A percentile compares a stretch with the other conserved stretches of the same genome.
Conservation (phyloP, 2,113 vertebrate genomes). For the Eublepharis macularius region DNA sequence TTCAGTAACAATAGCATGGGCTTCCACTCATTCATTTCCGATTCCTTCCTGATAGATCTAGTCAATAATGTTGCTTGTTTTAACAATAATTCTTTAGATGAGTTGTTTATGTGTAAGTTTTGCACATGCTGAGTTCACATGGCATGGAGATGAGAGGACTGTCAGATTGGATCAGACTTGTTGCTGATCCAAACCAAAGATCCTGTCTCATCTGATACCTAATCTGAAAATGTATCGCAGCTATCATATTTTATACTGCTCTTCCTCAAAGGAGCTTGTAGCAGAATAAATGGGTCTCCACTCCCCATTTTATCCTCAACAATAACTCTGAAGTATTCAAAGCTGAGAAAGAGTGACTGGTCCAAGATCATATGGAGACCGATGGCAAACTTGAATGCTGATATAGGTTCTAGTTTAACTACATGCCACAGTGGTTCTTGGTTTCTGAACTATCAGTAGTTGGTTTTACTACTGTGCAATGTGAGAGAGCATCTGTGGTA, state of each 20-base stretch:
- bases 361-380: too few species aligned
- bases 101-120: background rate
- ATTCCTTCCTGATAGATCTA: background rate
- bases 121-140: background rate
- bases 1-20: conserved; percentile 15
- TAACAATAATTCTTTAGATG: background rate
- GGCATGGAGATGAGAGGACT: background rate
- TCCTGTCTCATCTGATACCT: background rate
- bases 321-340: too few species aligned
- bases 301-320: too few species aligned
- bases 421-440: background rate
- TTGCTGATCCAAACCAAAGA: background rate
- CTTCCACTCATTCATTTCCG: background rate
- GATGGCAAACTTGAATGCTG: too few species aligned
- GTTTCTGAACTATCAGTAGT: background rate
- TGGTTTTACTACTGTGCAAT: background rate
- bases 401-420: too few species aligned
- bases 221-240: background rate
- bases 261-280: too few species aligned
- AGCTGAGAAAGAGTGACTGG: too few species aligned
- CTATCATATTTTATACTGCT: too few species aligned
- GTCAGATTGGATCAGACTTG: background rate
- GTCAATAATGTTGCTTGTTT: conserved; percentile 5
- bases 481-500: background rate
- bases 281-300: too few species aligned